These are phyloP conservation scores for Callosobruchus maculatus DNA, from an alignment of 2,888 invertebrate genomes.

Conservation along the genomic window DNA sequence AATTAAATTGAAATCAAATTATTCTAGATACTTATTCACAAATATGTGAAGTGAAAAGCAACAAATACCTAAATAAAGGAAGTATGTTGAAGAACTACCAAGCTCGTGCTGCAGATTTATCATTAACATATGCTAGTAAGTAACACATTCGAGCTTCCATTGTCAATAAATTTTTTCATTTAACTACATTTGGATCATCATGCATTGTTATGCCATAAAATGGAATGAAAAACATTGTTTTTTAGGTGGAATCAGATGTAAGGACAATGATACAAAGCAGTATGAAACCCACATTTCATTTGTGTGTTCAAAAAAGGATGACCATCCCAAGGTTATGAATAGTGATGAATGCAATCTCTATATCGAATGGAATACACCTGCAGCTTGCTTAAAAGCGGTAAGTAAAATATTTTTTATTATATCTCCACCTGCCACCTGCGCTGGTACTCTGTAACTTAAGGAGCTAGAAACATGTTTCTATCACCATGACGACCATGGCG, in stretches of 20 bases:
- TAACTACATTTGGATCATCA: too few relatives aligned
- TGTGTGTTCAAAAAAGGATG: not conserved
- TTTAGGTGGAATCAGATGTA: not conserved
- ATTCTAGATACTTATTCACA: not conserved
- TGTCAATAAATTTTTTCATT: too few relatives aligned
- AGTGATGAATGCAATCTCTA: not conserved
- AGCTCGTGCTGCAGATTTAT: not conserved
- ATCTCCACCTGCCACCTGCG: too few relatives aligned
- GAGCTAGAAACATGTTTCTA: too few relatives aligned
- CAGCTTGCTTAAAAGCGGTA: not conserved
- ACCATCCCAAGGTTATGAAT: not conserved
- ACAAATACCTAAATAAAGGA: not conserved
- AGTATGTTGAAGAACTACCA: not conserved
- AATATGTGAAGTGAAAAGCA: not conserved
- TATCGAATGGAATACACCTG: not conserved
- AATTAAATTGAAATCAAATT: not conserved
- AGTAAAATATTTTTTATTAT: not conserved
- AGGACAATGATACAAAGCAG: not conserved
- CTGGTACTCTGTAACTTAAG: too few relatives aligned
- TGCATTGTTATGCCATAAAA: too few relatives aligned
- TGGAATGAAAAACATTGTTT: too few relatives aligned
- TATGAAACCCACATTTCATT: not conserved
- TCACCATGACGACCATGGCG: too few relatives aligned
- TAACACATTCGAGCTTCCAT: too few relatives aligned
- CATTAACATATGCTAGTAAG: not conserved